Base-by-base conservation (phyloP, 37 sponge, comb jelly and placozoan species). In the Halichondria panicea region DNA sequence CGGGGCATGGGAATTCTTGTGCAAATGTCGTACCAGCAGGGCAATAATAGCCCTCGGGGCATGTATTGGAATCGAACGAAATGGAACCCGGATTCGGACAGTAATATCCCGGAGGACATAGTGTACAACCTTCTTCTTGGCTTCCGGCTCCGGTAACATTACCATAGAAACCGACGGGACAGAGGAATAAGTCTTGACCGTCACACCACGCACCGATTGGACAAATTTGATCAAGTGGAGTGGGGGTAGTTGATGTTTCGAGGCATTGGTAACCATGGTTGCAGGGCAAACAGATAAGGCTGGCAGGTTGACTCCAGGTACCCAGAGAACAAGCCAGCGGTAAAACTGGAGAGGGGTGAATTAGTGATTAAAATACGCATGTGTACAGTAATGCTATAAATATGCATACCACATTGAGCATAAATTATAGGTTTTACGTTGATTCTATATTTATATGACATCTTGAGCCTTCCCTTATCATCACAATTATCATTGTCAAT, bases 41-140 rank as follows among this genome's bases (percentile, higher is more conserved):
- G 25, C 60, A 58, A 21, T 58, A 58, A 27, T 58, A 27, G 8
- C 60, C 60, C 27, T 58, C 60, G 25, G 60, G 60, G n/a, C 60
- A 58, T 12, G n/a, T 21, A 21, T 58, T 58, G n/a, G 12, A 21
- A 58, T n/a, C 8, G 25, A 58, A 58, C 12, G 7, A 25, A 12
- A 58, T 27, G 6, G 60, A 25, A 58, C 25, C 60, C 6, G 60
- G 60, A 58, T 24, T 58, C 19, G 12, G 25, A 58, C 60, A 58
- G 27, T 58, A 58, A 58, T 58, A 58, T n/a, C 60, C 60, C n/a
- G 60, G 60, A n/a, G 60, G 60, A 27, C 60, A 58, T n/a, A 22
- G 6, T 58, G 12, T 27, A 58, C 60, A 58, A 7, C 60, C 60
- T 58, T 24, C 27, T 58, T 58, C 60, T 6, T 25, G 12, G 27